These are phyloP conservation scores for Euborellia annulipes DNA, from an alignment of 1,140 invertebrate genomes.

Conservation along the genomic window DNA sequence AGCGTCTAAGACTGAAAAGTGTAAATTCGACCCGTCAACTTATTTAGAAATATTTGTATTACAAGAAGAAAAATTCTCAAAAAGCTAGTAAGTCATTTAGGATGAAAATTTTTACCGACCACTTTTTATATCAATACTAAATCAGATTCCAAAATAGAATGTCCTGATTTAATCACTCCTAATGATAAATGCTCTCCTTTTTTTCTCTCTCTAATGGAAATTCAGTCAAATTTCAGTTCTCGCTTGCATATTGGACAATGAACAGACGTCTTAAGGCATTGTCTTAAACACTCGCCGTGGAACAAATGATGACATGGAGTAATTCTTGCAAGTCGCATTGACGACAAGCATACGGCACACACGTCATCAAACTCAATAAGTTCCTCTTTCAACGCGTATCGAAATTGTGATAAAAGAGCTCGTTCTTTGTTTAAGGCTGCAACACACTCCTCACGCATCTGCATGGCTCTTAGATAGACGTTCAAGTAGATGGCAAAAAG, in stretches of 20 bases:
- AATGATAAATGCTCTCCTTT: no score
- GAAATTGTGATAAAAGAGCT: slow-evolving; percentile 40
- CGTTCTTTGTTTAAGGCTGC: slow-evolving; percentile 37
- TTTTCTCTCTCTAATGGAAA: no score
- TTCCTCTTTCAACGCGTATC: slow-evolving; percentile 45
- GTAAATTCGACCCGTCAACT: no score
- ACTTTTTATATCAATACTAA: no score
- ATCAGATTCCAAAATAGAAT: no score
- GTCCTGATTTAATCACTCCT: no score
- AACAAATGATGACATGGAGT: slow-evolving; percentile 64
- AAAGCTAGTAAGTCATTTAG: no score
- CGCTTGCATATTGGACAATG: slow-evolving; percentile 55
- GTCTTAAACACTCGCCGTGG: slow-evolving; percentile 53
- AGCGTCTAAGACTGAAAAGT: no score
- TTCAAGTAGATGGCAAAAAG: slow-evolving; percentile 45
- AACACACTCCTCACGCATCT: slow-evolving; percentile 37
- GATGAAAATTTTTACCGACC: no score
- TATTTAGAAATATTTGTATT: no score
- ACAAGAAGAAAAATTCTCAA: no score
- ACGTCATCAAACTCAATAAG: slow-evolving; percentile 51
- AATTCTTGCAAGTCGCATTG: slow-evolving; percentile 45
- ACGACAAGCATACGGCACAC: slow-evolving; percentile 53
- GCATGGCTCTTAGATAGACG: slow-evolving; percentile 44
- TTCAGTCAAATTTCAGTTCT: slow-evolving; percentile 29
- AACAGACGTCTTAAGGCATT: slow-evolving; percentile 47